A percentile compares a stretch with the other conserved stretches of the same genome.
Conservation (phyloP, 2,888 invertebrate species). For the Ptychoptera albimana region DNA sequence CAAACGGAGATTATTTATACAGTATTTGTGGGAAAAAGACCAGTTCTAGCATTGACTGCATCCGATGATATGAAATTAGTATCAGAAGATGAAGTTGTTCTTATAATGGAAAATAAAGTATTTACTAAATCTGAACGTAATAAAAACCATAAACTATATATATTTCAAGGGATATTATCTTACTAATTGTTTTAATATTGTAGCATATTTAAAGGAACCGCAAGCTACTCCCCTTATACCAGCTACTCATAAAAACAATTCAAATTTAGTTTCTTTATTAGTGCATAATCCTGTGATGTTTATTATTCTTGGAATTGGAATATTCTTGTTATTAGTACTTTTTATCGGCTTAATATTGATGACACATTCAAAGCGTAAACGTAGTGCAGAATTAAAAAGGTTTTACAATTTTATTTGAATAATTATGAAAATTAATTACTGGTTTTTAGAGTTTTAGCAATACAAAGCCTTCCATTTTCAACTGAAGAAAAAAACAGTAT, state of each 20-base stretch:
- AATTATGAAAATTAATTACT: not conserved
- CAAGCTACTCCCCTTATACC: constrained; percentile 30
- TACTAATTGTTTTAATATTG: not conserved
- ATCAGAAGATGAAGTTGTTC: constrained; percentile 56
- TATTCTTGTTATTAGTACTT: constrained; percentile 23
- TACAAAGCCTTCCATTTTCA: not conserved
- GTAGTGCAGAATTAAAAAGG: constrained; percentile 21
- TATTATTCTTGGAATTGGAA: constrained; percentile 21
- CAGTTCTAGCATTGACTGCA: constrained; percentile 65
- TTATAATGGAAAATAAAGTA: constrained; percentile 57
- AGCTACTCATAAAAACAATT: constrained; percentile 18
- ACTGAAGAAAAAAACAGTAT: not conserved
- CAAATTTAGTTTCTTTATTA: constrained; percentile 21
- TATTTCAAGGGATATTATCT: not conserved
- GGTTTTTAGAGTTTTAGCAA: not conserved
- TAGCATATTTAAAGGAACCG: constrained; percentile 29
- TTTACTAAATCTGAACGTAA: constrained; percentile 77
- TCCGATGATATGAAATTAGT: constrained; percentile 72
- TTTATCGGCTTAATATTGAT: constrained; percentile 23
- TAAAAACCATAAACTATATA: not conserved
- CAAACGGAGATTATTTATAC: constrained; percentile 56
- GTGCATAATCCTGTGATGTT: constrained; percentile 25
- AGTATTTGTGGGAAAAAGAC: constrained; percentile 61
- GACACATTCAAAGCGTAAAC: constrained; percentile 21
- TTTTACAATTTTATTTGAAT: constrained; percentile 9